Evolutionary conservation across 2,888 invertebrate genomes (phyloP).

Genomic region (Synanthedon andrenaeformis): DNA sequence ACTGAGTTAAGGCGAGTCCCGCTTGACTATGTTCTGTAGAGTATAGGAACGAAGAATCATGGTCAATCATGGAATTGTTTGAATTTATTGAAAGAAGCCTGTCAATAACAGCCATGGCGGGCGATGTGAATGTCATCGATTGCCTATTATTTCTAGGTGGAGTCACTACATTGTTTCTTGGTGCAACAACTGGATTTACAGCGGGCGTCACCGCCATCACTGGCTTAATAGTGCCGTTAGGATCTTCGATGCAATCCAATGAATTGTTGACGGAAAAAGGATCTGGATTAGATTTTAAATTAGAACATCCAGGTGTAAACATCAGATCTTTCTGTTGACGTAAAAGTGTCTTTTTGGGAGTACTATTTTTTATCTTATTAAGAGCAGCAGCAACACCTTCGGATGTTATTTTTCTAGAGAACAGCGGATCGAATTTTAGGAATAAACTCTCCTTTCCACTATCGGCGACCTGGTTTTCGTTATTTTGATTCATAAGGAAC

Average conservation of each 20-base stretch:
- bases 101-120: conserved; percentile 66
- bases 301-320: not conserved
- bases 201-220: conserved; percentile 62
- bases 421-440: conserved; percentile 59
- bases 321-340: conserved; percentile 10
- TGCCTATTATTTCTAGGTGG: conserved; percentile 47
- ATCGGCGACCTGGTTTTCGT: conserved; percentile 39
- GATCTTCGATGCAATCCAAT: conserved; percentile 30
- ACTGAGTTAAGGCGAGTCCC: conserved; percentile 41
- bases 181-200: conserved; percentile 38
- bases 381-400: conserved; percentile 42
- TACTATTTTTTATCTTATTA: conserved; percentile 36
- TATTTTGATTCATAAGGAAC: conserved; percentile 54
- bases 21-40: conserved; percentile 42
- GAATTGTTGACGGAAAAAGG: conserved; percentile 7
- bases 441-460: conserved; percentile 63
- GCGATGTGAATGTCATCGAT: conserved; percentile 56
- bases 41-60: conserved; percentile 28
- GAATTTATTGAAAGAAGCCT: conserved; percentile 56
- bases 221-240: conserved; percentile 43
- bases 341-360: conserved; percentile 32
- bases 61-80: conserved; percentile 33
- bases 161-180: conserved; percentile 37
- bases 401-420: conserved; percentile 47
- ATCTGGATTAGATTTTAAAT: not conserved